Percentiles rank a stretch among this genome's conserved stretches.
These are phyloP conservation scores for Pardalotus punctatus DNA, from an alignment of 2,113 vertebrate species.

Conservation along the genomic window DNA sequence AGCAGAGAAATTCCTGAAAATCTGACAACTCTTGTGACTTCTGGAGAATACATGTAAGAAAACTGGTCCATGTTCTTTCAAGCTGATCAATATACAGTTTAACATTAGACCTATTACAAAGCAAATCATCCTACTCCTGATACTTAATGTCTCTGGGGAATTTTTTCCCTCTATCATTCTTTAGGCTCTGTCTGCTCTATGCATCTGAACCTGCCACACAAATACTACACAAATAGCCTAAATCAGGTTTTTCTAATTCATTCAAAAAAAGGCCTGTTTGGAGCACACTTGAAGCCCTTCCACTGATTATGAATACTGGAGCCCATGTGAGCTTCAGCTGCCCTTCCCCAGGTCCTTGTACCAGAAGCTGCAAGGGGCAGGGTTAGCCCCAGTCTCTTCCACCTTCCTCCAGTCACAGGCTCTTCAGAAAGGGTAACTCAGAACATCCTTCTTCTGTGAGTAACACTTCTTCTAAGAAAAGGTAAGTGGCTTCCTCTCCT, in stretches of 20 bases:
- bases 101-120: neutral
- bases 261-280: neutral
- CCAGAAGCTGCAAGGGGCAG: neutral
- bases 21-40: neutral
- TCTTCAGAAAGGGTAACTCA: neutral
- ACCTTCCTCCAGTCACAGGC: neutral
- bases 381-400: neutral
- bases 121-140: neutral
- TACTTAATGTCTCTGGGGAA: neutral
- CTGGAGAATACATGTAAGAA: neutral
- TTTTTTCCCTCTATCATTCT: neutral
- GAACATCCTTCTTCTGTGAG: neutral
- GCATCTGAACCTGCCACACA: neutral
- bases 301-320: neutral
- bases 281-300: neutral
- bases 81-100: neutral
- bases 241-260: neutral
- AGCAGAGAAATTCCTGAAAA: neutral
- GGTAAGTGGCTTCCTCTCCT: neutral
- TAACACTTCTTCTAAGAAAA: neutral
- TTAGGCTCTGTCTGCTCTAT: neutral
- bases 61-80: rapidly evolving
- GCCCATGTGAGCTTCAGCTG: neutral
- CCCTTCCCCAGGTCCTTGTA: neutral
- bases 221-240: neutral